These are phyloP conservation scores for Achlya flavicornis DNA, from an alignment of 2,888 invertebrate species.

Conservation along the genomic window DNA sequence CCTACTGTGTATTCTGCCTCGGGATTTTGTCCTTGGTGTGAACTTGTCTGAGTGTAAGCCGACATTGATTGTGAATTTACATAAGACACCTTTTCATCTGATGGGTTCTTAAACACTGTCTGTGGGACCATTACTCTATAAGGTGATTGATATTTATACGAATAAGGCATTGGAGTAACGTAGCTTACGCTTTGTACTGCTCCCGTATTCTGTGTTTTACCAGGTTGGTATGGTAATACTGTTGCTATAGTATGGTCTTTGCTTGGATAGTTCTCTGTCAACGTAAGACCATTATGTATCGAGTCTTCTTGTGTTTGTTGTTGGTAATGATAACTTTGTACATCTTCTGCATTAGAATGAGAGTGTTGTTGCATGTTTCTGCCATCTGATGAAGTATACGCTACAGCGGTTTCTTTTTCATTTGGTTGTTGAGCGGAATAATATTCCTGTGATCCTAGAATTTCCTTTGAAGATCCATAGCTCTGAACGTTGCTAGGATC, in stretches of 20 bases:
- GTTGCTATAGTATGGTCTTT: conserved; percentile 84
- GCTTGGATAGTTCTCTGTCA: conserved; percentile 84
- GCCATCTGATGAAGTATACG: conserved; percentile 48
- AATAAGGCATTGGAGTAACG: conserved; percentile 70
- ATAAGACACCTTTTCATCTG: conserved; percentile 68
- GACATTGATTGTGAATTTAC: conserved; percentile 70
- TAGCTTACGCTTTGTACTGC: conserved; percentile 70
- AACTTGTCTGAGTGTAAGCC: conserved; percentile 46
- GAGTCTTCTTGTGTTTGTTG: conserved; percentile 52
- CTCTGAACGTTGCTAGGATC: conserved; percentile 27
- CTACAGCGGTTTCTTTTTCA: conserved; percentile 52
- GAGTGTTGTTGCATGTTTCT: conserved; percentile 49
- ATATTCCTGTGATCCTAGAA: conserved; percentile 45
- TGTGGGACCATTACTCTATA: conserved; percentile 77
- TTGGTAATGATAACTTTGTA: conserved; percentile 62
- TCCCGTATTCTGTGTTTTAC: conserved; percentile 43
- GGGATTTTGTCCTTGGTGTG: conserved; percentile 53
- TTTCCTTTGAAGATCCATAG: conserved; percentile 29
- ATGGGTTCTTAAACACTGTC: conserved; percentile 61
- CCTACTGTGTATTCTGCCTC: conserved; percentile 63
- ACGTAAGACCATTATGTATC: conserved; percentile 55
- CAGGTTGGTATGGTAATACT: conserved; percentile 63
- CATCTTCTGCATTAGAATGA: conserved; percentile 43
- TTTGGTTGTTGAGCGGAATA: conserved; percentile 44
- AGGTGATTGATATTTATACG: conserved; percentile 68